Conservation (phyloP, 2,113 vertebrate species). For the Brienomyrus brachyistius region DNA sequence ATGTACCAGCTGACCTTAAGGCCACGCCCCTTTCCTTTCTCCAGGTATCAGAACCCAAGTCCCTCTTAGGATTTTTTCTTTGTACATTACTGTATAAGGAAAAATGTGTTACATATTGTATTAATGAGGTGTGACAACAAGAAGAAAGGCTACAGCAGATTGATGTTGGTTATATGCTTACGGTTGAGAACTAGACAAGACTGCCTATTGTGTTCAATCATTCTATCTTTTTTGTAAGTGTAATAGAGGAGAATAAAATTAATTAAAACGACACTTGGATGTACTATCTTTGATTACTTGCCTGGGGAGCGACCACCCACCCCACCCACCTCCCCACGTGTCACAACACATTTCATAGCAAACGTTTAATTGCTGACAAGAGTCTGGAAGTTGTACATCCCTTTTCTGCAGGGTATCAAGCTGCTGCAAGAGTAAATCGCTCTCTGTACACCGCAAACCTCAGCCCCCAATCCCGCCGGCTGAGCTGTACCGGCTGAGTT, state of each 20-base stretch:
- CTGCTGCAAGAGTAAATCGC: neutral
- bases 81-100: neutral
- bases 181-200: neutral
- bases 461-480: neutral
- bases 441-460: neutral
- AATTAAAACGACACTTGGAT: neutral
- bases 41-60: neutral
- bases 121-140: neutral
- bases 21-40: neutral
- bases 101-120: neutral
- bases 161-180: neutral
- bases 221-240: neutral
- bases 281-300: neutral
- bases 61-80: neutral
- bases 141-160: neutral
- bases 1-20: neutral
- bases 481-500: neutral
- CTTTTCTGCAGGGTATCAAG: constrained; percentile 12
- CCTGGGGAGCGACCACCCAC: neutral
- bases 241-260: neutral
- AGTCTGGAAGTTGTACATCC: neutral
- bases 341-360: neutral
- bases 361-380: neutral
- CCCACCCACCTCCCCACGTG: neutral
- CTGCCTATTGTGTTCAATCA: neutral